These are phyloP conservation scores for Acromyrmex heyeri DNA, from an alignment of 1,140 invertebrate species.

Conservation along the genomic window DNA sequence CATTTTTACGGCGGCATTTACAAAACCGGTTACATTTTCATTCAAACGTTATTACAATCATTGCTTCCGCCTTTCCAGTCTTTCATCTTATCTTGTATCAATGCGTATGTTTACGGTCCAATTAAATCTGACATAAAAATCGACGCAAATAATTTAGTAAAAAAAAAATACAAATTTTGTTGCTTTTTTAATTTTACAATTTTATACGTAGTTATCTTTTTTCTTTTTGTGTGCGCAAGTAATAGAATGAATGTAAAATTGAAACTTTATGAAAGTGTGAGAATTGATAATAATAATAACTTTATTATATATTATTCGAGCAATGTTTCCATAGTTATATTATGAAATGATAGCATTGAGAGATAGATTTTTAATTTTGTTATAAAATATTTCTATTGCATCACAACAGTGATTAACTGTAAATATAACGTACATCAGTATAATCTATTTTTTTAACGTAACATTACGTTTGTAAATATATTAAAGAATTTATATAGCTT, in stretches of 20 bases:
- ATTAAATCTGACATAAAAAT: background rate
- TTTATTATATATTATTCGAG: background rate
- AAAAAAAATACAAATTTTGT: background rate
- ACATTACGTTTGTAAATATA: background rate
- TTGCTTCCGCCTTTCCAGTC: background rate
- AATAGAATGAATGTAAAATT: background rate
- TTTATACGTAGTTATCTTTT: background rate
- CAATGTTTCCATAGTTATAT: background rate
- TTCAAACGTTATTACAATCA: background rate
- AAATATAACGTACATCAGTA: too few species aligned
- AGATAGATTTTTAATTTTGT: background rate
- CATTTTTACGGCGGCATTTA: background rate
- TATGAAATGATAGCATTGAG: background rate
- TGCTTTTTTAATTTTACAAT: background rate
- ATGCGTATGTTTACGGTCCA: background rate
- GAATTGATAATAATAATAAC: background rate
- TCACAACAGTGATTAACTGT: background rate
- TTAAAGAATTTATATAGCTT: background rate
- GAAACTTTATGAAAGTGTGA: background rate
- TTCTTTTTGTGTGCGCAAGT: background rate
- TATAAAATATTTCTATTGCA: background rate
- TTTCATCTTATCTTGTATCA: background rate
- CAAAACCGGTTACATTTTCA: background rate
- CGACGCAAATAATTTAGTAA: background rate
- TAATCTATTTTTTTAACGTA: background rate